Conservation (phyloP, 2,888 invertebrate genomes). For the Troides oblongomaculatus region DNA sequence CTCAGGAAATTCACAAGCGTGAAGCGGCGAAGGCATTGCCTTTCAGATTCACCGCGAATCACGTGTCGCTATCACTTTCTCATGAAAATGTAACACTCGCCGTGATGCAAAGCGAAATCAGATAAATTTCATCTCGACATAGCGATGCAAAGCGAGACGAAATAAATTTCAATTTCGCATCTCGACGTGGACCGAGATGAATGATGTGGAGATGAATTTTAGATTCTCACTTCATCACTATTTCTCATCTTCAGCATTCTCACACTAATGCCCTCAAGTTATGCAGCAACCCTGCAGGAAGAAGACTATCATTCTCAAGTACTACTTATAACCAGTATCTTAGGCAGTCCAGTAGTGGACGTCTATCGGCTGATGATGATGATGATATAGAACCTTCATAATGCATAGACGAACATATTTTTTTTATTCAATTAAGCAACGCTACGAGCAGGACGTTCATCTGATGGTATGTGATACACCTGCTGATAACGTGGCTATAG, state of each 20-base stretch:
- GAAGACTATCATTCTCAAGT: too few relatives aligned
- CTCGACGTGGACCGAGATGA: conserved; percentile 7
- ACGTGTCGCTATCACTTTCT: conserved; percentile 19
- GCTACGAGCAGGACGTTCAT: too few relatives aligned
- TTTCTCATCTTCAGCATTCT: background rate
- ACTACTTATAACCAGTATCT: too few relatives aligned
- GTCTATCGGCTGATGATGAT: too few relatives aligned
- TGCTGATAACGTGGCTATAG: too few relatives aligned
- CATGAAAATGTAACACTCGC: conserved; percentile 11
- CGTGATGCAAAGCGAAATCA: conserved; percentile 13
- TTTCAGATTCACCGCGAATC: conserved; percentile 17
- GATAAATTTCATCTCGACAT: conserved; percentile 20
- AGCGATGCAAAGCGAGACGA: conserved; percentile 16
- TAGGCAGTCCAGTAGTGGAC: too few relatives aligned
- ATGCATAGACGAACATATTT: too few relatives aligned
- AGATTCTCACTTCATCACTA: conserved; percentile 4
- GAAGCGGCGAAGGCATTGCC: conserved; percentile 12
- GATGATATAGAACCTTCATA: too few relatives aligned
- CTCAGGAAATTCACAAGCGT: conserved; percentile 24
- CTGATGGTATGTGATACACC: too few relatives aligned
- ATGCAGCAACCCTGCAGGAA: too few relatives aligned
- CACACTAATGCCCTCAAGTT: background rate
- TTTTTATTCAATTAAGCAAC: too few relatives aligned
- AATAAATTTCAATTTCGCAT: conserved; percentile 27
- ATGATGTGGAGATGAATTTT: conserved; percentile 3